Evolutionary conservation across 2,888 invertebrate genomes (phyloP).

Genomic region (Drosophila trichaetosa): DNA sequence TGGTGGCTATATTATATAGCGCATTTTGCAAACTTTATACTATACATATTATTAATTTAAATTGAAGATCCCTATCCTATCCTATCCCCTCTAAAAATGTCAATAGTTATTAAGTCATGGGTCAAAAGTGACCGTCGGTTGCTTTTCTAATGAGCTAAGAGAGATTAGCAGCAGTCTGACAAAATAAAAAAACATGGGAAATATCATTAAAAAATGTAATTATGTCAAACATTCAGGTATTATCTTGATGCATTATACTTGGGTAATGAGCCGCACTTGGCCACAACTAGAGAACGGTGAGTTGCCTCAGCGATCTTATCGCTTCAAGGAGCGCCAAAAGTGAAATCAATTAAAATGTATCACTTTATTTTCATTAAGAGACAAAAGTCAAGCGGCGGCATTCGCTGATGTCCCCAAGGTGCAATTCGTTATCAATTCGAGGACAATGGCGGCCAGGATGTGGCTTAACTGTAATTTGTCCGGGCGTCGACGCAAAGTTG

Average conservation of each 20-base stretch:
- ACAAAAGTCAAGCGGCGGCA: conserved; percentile 26
- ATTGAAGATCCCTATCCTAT: not conserved
- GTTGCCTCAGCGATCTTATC: conserved; percentile 51
- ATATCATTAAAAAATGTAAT: conserved; percentile 68
- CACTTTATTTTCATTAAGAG: conserved; percentile 72
- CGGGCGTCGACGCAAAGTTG: conserved; percentile 42
- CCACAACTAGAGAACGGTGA: conserved; percentile 2
- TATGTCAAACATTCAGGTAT: conserved; percentile 64
- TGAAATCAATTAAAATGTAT: conserved; percentile 80
- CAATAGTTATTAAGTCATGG: not conserved
- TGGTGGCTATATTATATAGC: not conserved
- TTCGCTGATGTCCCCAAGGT: conserved; percentile 68
- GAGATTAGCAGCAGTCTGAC: conserved; percentile 9
- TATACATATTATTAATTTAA: not conserved
- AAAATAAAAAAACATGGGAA: not conserved
- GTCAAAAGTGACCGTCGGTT: conserved; percentile 5
- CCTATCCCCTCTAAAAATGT: not conserved
- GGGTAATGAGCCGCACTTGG: conserved; percentile 67
- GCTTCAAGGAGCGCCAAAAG: conserved; percentile 37
- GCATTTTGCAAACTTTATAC: not conserved
- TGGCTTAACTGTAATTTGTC: conserved; percentile 77
- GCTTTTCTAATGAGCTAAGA: conserved; percentile 8
- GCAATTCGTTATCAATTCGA: conserved; percentile 78
- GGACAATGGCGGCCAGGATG: conserved; percentile 79
- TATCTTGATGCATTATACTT: conserved; percentile 73